Evolutionary conservation across 2,888 invertebrate species (phyloP).

Genomic region (Torymus auratus): DNA sequence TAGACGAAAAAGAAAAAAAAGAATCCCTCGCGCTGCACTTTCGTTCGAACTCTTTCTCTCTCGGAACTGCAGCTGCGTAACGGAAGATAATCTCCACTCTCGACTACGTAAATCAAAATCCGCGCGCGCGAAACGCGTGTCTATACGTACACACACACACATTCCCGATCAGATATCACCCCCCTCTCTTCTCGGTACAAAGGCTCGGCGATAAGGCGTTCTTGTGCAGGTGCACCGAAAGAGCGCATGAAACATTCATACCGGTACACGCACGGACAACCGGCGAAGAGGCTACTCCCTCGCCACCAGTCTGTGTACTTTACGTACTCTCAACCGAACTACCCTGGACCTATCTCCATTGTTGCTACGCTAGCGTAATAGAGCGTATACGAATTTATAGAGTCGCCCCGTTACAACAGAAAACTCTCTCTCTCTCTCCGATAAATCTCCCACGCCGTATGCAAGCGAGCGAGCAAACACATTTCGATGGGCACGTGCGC

Average conservation of each 20-base stretch:
- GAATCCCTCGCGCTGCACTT: background rate
- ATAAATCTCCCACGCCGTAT: slow-evolving; percentile 22
- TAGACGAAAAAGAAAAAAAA: too few species aligned
- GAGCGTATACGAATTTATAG: slow-evolving; percentile 48
- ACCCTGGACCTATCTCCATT: too few species aligned
- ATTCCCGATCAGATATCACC: slow-evolving; percentile 15
- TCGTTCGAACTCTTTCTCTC: too few species aligned
- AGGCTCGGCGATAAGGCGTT: background rate
- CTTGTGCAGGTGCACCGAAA: too few species aligned
- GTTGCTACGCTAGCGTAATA: too few species aligned
- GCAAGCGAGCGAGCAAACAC: background rate
- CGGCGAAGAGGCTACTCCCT: background rate
- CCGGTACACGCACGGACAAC: background rate
- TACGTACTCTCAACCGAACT: background rate
- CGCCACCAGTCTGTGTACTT: background rate
- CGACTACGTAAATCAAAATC: slow-evolving; percentile 30
- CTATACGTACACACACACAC: background rate
- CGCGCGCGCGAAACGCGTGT: background rate
- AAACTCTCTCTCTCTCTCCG: background rate
- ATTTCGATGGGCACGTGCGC: slow-evolving; percentile 2
- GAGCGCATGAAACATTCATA: slow-evolving; percentile 42
- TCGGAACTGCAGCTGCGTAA: slow-evolving; percentile 6
- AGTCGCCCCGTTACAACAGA: slow-evolving; percentile 47
- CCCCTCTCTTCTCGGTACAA: too few species aligned
- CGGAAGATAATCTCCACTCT: slow-evolving; percentile 18